Evolutionary conservation across 2,797 vertebrate species (phyloP).

Genomic region (Myotis pilosus): DNA sequence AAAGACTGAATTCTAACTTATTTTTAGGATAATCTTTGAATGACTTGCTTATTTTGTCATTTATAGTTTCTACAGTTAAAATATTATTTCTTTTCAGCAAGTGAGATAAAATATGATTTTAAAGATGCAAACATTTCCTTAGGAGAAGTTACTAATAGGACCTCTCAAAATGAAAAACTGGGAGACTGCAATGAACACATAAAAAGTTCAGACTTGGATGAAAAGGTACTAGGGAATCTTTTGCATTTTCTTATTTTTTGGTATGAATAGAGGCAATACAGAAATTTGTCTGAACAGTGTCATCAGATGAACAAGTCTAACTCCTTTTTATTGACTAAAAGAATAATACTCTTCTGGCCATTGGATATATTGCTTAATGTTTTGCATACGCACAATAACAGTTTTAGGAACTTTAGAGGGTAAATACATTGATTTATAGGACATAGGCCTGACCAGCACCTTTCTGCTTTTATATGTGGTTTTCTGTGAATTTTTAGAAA

Average conservation of each 20-base stretch:
- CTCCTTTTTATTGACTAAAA: neutral
- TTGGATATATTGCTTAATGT: neutral
- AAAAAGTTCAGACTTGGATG: constrained; percentile 50
- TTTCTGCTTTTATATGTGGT: neutral
- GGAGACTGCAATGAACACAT: constrained; percentile 69
- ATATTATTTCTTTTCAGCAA: constrained; percentile 76
- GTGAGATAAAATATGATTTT: constrained; percentile 59
- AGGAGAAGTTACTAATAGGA: constrained; percentile 62
- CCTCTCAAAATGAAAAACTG: constrained; percentile 62
- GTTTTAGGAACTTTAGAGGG: neutral
- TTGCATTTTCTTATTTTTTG: constrained; percentile 30
- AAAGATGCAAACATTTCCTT: constrained; percentile 67
- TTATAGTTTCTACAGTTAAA: constrained; percentile 47
- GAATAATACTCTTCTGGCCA: neutral
- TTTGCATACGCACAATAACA: constrained; percentile 5
- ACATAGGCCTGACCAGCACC: neutral
- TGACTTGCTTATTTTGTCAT: constrained; percentile 46
- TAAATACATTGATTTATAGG: neutral
- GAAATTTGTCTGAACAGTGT: neutral
- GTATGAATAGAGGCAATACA: neutral
- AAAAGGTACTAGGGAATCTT: constrained; percentile 79
- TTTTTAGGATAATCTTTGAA: constrained; percentile 63
- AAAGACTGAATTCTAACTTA: constrained; percentile 57
- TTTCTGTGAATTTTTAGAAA: constrained; percentile 27
- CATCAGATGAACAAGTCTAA: neutral